A percentile compares a stretch with the other conserved stretches of the same genome.
phyloP scores from a whole-genome alignment of 1,140 invertebrate species.

The Eufriesea mexicana region DNA sequence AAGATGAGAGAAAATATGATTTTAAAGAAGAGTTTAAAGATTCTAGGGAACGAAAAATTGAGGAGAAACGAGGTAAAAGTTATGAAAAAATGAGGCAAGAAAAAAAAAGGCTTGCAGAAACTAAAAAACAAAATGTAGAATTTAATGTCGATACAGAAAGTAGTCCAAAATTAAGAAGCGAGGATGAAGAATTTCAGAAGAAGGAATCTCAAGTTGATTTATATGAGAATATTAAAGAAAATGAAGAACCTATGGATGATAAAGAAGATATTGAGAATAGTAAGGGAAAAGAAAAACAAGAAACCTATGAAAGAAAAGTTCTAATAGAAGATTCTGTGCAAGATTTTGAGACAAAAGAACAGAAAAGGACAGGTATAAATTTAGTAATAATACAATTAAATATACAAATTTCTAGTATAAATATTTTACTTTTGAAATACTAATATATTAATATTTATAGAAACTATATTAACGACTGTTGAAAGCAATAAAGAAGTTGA shows the following conservation, averaged over 20 bases:
- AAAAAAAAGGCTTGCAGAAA: slow-evolving; percentile 77
- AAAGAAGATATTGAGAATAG: slow-evolving; percentile 38
- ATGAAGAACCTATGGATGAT: slow-evolving; percentile 42
- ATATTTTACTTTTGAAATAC: slow-evolving; percentile 6
- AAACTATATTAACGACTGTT: neutral
- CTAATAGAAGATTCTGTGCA: slow-evolving; percentile 8
- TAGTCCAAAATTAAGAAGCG: slow-evolving; percentile 50
- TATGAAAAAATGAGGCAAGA: slow-evolving; percentile 81
- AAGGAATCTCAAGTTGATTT: slow-evolving; percentile 21
- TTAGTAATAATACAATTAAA: neutral
- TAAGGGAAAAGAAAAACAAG: slow-evolving; percentile 34
- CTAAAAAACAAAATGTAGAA: slow-evolving; percentile 74
- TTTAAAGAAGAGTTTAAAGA: slow-evolving; percentile 72
- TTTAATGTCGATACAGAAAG: slow-evolving; percentile 39
- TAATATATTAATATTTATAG: slow-evolving; percentile 15
- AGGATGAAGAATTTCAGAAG: slow-evolving; percentile 45
- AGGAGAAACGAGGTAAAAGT: slow-evolving; percentile 80
- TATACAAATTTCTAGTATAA: neutral
- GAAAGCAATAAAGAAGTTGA: slow-evolving; percentile 35
- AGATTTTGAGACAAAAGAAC: neutral
- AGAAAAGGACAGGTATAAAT: slow-evolving; percentile 31
- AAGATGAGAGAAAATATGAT: slow-evolving; percentile 70
- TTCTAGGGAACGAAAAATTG: slow-evolving; percentile 72
- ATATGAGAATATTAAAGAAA: slow-evolving; percentile 40
- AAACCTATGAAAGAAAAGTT: slow-evolving; percentile 36